phyloP scores from a whole-genome alignment of 2,888 invertebrate genomes.

The Caenorhabditis sp. region DNA sequence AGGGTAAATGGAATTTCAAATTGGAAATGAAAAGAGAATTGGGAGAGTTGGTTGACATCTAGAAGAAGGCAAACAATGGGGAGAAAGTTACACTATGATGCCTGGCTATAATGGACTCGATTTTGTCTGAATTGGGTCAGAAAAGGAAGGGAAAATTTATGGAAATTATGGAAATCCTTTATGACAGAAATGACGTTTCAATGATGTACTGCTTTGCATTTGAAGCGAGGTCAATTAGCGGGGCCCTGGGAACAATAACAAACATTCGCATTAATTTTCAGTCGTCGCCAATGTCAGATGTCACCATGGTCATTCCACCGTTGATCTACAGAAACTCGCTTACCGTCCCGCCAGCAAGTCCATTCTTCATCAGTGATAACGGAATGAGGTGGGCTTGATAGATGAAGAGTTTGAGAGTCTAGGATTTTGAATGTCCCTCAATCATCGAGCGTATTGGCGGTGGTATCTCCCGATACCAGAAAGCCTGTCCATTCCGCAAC shows the following conservation, averaged over 20 bases:
- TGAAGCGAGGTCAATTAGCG: slow-evolving; percentile 40
- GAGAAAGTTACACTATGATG: slow-evolving; percentile 8
- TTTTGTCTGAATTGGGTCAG: neutral
- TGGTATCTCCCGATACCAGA: too few relatives aligned
- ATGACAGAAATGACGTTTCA: slow-evolving; percentile 35
- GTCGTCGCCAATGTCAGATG: slow-evolving; percentile 37
- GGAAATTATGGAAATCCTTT: slow-evolving; percentile 44
- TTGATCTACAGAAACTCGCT: slow-evolving; percentile 42
- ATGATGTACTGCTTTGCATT: slow-evolving; percentile 8
- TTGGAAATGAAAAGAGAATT: slow-evolving; percentile 28
- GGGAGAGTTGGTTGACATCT: slow-evolving; percentile 1
- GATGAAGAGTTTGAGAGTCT: too few relatives aligned
- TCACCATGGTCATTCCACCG: slow-evolving; percentile 48
- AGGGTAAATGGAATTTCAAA: slow-evolving; percentile 59
- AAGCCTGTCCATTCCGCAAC: too few relatives aligned
- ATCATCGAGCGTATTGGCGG: too few relatives aligned
- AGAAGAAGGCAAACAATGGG: neutral
- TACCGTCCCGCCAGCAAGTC: slow-evolving; percentile 55
- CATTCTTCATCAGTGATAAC: slow-evolving; percentile 60
- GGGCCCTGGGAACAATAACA: too few relatives aligned
- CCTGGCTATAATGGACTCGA: slow-evolving; percentile 12
- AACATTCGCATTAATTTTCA: slow-evolving; percentile 22
- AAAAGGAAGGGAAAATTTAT: slow-evolving; percentile 16
- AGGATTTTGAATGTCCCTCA: too few relatives aligned
- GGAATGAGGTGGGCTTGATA: slow-evolving; percentile 37